Evolutionary conservation across 2,797 vertebrate genomes (phyloP).

Genomic region (Schizopygopsis malacanthus): DNA sequence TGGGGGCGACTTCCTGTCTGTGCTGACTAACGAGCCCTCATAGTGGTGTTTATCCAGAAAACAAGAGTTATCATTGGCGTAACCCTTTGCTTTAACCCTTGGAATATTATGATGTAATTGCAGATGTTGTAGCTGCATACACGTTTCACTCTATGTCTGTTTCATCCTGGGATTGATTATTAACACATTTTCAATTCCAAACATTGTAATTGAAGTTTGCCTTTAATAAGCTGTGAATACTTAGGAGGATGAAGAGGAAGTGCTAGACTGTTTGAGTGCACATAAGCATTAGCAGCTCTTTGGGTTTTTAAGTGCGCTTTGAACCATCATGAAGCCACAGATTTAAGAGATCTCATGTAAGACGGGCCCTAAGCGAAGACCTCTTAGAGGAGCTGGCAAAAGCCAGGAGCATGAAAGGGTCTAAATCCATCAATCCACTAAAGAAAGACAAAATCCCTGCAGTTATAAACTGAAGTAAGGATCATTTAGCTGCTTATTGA

Average conservation of each 20-base stretch:
- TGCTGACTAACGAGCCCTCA: slow-evolving; percentile 51
- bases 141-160: background rate
- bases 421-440: slow-evolving; percentile 15
- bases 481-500: slow-evolving; percentile 37
- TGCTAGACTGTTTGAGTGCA: slow-evolving; percentile 61
- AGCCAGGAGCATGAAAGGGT: slow-evolving; percentile 4
- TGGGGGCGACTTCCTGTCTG: slow-evolving; percentile 53
- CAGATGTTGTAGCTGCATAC: background rate
- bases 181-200: background rate
- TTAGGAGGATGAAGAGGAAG: slow-evolving; percentile 61
- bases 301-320: slow-evolving; percentile 32
- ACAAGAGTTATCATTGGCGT: background rate
- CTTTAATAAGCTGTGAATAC: slow-evolving; percentile 70
- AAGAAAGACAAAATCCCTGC: slow-evolving; percentile 28
- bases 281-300: background rate
- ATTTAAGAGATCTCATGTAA: slow-evolving; percentile 14
- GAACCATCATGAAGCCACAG: slow-evolving; percentile 7
- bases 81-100: background rate
- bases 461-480: slow-evolving; percentile 26
- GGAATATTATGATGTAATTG: background rate
- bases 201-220: background rate
- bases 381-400: slow-evolving; percentile 14
- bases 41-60: slow-evolving; percentile 25
- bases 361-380: background rate
- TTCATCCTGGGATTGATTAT: background rate